Evolutionary conservation across 2,797 vertebrate species (phyloP).

Genomic region (Todus mexicanus): DNA sequence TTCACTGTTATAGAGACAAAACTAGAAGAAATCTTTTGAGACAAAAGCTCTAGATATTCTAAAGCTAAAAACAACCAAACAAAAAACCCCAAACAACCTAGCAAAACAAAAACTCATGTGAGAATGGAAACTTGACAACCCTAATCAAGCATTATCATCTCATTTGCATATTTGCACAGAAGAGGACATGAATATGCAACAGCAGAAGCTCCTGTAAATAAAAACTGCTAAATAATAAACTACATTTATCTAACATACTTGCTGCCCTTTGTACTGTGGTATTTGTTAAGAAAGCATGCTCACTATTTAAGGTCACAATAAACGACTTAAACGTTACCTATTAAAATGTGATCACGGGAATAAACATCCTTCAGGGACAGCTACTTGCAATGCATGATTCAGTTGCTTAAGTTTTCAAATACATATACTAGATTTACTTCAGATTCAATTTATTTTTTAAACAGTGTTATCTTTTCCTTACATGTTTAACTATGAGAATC

Average conservation of each 20-base stretch:
- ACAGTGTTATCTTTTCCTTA: background rate
- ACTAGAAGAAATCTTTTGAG: background rate
- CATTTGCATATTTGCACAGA: background rate
- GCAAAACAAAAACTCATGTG: background rate
- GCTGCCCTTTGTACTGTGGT: background rate
- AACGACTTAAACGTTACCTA: background rate
- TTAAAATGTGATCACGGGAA: conserved; percentile 27
- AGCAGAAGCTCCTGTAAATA: background rate
- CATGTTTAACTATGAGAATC: background rate
- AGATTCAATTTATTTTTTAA: background rate
- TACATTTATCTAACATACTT: background rate
- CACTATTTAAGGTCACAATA: background rate
- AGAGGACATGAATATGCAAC: conserved; percentile 30
- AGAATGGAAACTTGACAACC: background rate
- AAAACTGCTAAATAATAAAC: background rate
- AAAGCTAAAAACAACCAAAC: background rate
- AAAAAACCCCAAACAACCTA: background rate
- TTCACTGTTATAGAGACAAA: background rate
- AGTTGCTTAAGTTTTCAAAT: background rate
- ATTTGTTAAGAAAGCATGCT: background rate
- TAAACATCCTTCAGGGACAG: background rate
- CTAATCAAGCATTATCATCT: background rate
- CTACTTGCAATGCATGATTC: background rate
- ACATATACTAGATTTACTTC: background rate
- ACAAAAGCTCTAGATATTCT: background rate